These are phyloP conservation scores for Anarhynchus alexandrinus DNA, from an alignment of 2,113 vertebrate species.

Conservation along the genomic window DNA sequence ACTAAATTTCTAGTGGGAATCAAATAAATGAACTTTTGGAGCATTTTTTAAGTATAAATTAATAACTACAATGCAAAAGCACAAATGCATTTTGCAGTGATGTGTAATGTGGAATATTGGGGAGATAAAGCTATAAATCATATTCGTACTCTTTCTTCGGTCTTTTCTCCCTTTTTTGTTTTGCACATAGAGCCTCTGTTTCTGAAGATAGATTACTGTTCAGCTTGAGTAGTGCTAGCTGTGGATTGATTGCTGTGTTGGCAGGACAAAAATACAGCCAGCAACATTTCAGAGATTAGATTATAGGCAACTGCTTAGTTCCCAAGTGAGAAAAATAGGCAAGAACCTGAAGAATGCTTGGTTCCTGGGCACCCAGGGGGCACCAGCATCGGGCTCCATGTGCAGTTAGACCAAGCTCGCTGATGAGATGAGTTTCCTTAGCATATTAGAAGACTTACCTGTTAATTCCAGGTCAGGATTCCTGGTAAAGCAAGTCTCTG, in stretches of 20 bases:
- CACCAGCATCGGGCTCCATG: rapidly evolving
- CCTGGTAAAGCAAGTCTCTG: not conserved
- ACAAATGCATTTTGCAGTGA: not conserved
- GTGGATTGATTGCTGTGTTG: not conserved
- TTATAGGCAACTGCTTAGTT: not conserved
- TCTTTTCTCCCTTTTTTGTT: not conserved
- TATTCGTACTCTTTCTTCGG: not conserved
- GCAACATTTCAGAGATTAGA: not conserved
- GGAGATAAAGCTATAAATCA: not conserved
- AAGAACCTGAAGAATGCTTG: not conserved
- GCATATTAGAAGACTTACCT: rapidly evolving
- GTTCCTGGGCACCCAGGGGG: not conserved
- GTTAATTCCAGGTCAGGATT: not conserved
- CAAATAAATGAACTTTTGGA: not conserved
- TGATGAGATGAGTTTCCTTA: not conserved
- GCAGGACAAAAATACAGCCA: not conserved
- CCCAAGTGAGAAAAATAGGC: not conserved
- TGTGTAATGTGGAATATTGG: not conserved
- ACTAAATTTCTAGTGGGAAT: not conserved
- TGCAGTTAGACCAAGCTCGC: not conserved
- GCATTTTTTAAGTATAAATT: not conserved
- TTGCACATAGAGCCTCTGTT: not conserved
- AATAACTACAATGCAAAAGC: not conserved
- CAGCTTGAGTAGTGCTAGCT: not conserved
- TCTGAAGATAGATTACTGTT: not conserved